These are phyloP conservation scores for Entelurus aequoreus DNA, from an alignment of 2,113 vertebrate species.

Conservation along the genomic window DNA sequence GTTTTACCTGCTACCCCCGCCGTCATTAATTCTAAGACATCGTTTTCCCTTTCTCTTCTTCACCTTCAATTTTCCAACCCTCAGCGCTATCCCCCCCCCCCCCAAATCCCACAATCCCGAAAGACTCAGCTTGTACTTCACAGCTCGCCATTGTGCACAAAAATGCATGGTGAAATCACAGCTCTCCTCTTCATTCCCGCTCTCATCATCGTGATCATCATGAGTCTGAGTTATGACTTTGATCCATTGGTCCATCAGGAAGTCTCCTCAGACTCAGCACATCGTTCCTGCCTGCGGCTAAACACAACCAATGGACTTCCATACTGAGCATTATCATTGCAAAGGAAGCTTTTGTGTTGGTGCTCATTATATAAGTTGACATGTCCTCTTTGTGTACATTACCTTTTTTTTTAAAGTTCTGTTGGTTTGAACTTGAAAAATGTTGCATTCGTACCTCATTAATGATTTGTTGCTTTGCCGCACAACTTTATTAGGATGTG, in stretches of 20 bases:
- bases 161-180: neutral
- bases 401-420: too few relatives aligned
- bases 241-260: neutral
- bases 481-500: too few relatives aligned
- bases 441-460: too few relatives aligned
- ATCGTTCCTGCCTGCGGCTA: neutral
- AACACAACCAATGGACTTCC: neutral
- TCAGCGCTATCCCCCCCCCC: neutral
- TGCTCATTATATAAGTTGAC: too few relatives aligned
- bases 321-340: neutral
- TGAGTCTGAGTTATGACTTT: neutral
- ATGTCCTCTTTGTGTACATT: too few relatives aligned
- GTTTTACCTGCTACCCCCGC: neutral
- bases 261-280: neutral
- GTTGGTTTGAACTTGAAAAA: too few relatives aligned
- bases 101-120: neutral
- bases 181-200: neutral
- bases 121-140: neutral
- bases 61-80: constrained; percentile 4
- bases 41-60: constrained; percentile 2
- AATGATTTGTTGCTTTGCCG: too few relatives aligned
- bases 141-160: neutral
- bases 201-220: neutral
- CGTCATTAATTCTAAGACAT: neutral
- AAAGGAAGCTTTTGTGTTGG: too few relatives aligned